Evolutionary conservation across 2,888 invertebrate species (phyloP).

Genomic region (Psylliodes chrysocephalus): DNA sequence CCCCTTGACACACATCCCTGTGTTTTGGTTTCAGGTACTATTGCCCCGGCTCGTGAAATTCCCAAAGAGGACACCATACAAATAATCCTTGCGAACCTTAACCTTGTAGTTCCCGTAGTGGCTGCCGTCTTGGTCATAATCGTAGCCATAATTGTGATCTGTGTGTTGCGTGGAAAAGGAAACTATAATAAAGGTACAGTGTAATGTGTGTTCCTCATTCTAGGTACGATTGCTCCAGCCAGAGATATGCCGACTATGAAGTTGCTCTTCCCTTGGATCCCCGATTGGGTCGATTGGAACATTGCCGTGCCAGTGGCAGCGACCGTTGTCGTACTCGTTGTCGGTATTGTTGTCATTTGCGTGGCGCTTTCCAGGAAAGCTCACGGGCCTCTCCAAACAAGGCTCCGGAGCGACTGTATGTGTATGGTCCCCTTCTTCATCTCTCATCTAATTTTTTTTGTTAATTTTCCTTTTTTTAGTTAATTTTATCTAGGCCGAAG

Average conservation of each 20-base stretch:
- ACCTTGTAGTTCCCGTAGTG: constrained; percentile 93
- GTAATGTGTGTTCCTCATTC: constrained; percentile 46
- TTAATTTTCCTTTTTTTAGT: constrained; percentile 19
- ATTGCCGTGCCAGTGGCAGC: constrained; percentile 91
- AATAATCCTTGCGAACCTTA: constrained; percentile 89
- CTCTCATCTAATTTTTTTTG: constrained; percentile 21
- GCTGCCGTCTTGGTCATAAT: constrained; percentile 92
- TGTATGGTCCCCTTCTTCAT: constrained; percentile 55
- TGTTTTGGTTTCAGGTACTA: constrained; percentile 86
- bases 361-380: constrained; percentile 84
- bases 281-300: constrained; percentile 88
- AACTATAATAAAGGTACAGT: constrained; percentile 83
- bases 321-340: constrained; percentile 88
- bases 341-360: constrained; percentile 91
- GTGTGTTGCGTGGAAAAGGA: constrained; percentile 88
- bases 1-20: constrained; percentile 47
- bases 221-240: constrained; percentile 85
- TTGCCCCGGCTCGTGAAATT: constrained; percentile 89
- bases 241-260: constrained; percentile 67
- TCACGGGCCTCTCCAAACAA: constrained; percentile 73
- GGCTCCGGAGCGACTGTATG: constrained; percentile 87
- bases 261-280: constrained; percentile 79
- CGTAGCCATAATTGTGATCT: constrained; percentile 92
- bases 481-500: constrained; percentile 1
- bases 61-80: constrained; percentile 87